These are phyloP conservation scores for Euwallacea fornicatus DNA, from an alignment of 1,140 invertebrate genomes.

Conservation along the genomic window DNA sequence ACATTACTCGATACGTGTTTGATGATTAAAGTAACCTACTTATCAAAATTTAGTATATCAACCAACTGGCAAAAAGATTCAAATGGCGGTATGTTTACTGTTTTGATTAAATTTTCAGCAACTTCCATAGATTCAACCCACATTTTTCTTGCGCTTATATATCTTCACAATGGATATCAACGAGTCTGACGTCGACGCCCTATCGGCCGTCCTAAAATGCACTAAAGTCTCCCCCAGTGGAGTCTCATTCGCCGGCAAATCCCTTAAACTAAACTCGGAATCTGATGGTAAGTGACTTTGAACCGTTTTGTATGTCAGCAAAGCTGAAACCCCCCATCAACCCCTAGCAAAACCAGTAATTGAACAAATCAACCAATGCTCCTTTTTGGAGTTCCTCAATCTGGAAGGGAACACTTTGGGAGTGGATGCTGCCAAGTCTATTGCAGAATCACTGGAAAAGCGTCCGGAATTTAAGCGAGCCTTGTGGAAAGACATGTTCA, in stretches of 20 bases:
- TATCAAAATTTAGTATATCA: no score
- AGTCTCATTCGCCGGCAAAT: constrained; percentile 68
- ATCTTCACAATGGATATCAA: constrained; percentile 15
- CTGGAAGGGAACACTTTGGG: constrained; percentile 94
- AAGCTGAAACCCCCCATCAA: not conserved
- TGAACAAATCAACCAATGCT: constrained; percentile 65
- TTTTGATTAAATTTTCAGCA: no score
- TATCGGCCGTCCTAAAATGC: constrained; percentile 45
- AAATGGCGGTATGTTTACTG: no score
- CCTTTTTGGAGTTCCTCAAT: constrained; percentile 70
- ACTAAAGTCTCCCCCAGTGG: constrained; percentile 50
- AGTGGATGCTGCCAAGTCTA: constrained; percentile 80
- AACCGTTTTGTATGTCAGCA: not conserved
- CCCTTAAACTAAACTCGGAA: constrained; percentile 66
- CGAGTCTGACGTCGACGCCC: constrained; percentile 34
- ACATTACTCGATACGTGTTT: no score
- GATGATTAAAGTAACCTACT: no score
- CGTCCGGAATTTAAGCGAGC: constrained; percentile 80
- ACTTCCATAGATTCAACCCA: no score
- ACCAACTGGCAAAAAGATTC: no score
- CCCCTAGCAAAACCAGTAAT: constrained; percentile 61
- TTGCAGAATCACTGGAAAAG: constrained; percentile 76
- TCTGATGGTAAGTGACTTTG: constrained; percentile 62
- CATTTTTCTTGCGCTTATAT: not conserved
- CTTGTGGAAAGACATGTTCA: constrained; percentile 96